A percentile compares a stretch with the other conserved stretches of the same genome.
phyloP scores from a whole-genome alignment of 2,113 vertebrate genomes.

The Axis porcinus region DNA sequence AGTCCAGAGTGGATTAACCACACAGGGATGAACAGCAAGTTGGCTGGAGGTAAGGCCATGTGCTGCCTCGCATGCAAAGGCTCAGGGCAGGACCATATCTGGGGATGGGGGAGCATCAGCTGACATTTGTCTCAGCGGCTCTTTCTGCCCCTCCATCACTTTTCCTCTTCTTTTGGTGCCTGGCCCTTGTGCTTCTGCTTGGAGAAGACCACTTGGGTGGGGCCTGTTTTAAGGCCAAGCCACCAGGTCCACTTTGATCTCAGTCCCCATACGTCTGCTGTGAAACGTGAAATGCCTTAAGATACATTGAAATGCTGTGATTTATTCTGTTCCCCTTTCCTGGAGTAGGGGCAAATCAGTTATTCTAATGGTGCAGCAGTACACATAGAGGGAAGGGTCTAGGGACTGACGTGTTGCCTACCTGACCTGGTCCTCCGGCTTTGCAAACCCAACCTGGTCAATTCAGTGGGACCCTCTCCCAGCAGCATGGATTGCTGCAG shows the following conservation, averaged over 20 bases:
- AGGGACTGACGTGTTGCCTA: not conserved
- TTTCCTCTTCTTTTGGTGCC: not conserved
- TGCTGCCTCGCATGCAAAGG: rapidly evolving
- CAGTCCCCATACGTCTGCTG: not conserved
- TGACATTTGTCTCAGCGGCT: not conserved
- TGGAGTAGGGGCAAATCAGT: not conserved
- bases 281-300: not conserved
- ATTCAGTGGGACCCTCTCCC: not conserved
- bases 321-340: not conserved
- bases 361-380: not conserved
- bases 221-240: too few species aligned
- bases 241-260: not conserved
- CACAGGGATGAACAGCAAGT: rapidly evolving
- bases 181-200: not conserved
- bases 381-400: rapidly evolving
- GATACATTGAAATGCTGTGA: not conserved
- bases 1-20: not conserved
- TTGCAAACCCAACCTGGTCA: not conserved
- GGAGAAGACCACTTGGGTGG: not conserved
- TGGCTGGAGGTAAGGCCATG: not conserved
- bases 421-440: not conserved
- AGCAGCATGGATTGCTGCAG: not conserved
- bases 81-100: not conserved
- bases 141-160: not conserved
- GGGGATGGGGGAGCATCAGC: not conserved